Percentiles rank a stretch among this genome's conserved stretches.
These are phyloP conservation scores for Zaprionus nigranus DNA, from an alignment of 1,140 invertebrate species.

Conservation along the genomic window DNA sequence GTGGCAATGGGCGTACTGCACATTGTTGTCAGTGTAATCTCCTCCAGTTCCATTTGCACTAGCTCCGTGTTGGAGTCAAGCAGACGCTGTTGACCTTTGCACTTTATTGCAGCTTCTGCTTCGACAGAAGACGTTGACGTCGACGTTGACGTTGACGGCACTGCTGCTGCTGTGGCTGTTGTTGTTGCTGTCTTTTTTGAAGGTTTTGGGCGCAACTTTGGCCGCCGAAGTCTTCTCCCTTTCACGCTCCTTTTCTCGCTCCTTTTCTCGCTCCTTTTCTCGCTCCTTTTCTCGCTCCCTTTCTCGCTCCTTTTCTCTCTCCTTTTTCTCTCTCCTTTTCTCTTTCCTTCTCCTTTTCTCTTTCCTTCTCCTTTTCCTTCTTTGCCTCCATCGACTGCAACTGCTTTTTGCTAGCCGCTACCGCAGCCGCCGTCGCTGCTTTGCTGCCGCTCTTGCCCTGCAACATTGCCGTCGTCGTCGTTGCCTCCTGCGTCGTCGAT, in stretches of 20 bases:
- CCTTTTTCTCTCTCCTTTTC: too few species aligned
- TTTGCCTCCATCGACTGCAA: background rate
- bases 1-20: constrained; percentile 32
- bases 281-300: too few species aligned
- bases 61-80: constrained; percentile 74
- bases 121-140: background rate
- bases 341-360: too few species aligned
- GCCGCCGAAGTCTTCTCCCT: background rate
- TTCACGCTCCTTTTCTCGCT: background rate
- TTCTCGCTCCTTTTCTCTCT: too few species aligned
- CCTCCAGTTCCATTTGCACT: constrained; percentile 80
- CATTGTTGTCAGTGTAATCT: constrained; percentile 49
- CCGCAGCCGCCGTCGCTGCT: background rate
- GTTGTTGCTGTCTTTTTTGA: constrained; percentile 20
- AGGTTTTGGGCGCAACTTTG: background rate
- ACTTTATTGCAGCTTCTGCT: constrained; percentile 4
- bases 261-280: background rate
- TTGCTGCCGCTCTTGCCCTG: background rate
- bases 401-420: constrained; percentile 17
- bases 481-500: background rate
- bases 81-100: background rate
- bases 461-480: background rate
- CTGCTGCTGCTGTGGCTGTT: constrained; percentile 2
- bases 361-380: background rate
- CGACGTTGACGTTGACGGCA: background rate